A percentile compares a stretch with the other conserved stretches of the same genome.
phyloP scores from a whole-genome alignment of 2,113 vertebrate species.

The Holacanthus passer region DNA sequence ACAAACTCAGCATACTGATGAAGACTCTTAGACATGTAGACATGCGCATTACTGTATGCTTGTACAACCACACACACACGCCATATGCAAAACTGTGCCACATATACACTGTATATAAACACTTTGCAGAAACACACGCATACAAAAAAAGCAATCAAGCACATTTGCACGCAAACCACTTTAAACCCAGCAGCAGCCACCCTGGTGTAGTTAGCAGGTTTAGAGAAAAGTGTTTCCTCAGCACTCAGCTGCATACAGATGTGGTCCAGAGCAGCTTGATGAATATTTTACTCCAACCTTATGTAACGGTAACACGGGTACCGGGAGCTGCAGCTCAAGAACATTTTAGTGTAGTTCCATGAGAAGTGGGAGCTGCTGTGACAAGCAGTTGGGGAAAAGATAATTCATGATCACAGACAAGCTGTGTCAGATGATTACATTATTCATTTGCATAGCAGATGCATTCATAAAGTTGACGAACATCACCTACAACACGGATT shows the following conservation, averaged over 20 bases:
- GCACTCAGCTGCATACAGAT: slow-evolving; percentile 77
- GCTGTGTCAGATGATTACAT: slow-evolving; percentile 60
- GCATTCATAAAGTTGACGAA: slow-evolving; percentile 44
- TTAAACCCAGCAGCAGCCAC: slow-evolving; percentile 46
- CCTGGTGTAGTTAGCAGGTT: slow-evolving; percentile 69
- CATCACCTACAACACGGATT: slow-evolving; percentile 33
- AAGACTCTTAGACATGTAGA: slow-evolving; percentile 42
- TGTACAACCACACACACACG: background rate
- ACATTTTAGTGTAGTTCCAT: slow-evolving; percentile 52
- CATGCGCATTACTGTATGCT: slow-evolving; percentile 28
- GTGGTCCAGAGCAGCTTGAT: slow-evolving; percentile 71
- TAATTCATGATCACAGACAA: slow-evolving; percentile 67
- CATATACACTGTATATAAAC: slow-evolving; percentile 3
- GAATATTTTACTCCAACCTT: slow-evolving; percentile 83
- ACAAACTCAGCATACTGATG: slow-evolving; percentile 56
- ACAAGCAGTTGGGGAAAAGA: slow-evolving; percentile 65
- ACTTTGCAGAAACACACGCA: slow-evolving; percentile 17
- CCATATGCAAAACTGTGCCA: slow-evolving; percentile 9
- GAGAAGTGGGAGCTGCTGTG: slow-evolving; percentile 46
- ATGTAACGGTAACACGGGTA: slow-evolving; percentile 70
- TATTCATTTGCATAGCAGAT: slow-evolving; percentile 61
- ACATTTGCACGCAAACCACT: slow-evolving; percentile 59
- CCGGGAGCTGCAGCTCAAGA: slow-evolving; percentile 57
- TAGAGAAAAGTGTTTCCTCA: slow-evolving; percentile 78
- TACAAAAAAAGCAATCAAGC: slow-evolving; percentile 55